Conservation (phyloP, 2,888 invertebrate species). For the Lepeophtheirus nordmannii region DNA sequence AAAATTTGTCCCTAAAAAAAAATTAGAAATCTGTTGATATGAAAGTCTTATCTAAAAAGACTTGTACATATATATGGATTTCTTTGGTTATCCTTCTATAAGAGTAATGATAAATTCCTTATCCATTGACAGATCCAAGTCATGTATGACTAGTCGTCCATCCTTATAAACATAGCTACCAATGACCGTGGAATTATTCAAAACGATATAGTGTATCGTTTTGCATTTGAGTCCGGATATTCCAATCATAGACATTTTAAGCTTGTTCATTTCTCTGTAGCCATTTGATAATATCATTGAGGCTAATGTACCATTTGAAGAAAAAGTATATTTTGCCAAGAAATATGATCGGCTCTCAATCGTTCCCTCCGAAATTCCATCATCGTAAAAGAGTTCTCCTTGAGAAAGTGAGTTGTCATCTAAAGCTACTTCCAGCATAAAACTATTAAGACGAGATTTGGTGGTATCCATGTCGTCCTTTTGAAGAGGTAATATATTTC, state of each 20-base stretch:
- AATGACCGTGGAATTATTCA: not conserved
- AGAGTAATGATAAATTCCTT: not conserved
- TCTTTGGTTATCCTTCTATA: not conserved
- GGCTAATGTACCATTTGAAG: not conserved
- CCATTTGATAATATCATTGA: not conserved
- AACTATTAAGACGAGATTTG: slow-evolving; percentile 26
- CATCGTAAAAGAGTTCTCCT: slow-evolving; percentile 28
- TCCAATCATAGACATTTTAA: not conserved
- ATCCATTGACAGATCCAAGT: not conserved
- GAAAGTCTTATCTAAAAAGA: too few relatives aligned
- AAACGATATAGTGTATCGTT: not conserved
- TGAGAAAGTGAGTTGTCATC: slow-evolving; percentile 21
- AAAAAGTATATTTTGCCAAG: not conserved
- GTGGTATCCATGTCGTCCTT: slow-evolving; percentile 30
- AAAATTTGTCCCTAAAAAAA: too few relatives aligned
- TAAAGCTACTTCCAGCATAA: slow-evolving; percentile 26
- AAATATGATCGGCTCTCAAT: not conserved
- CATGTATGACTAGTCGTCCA: not conserved
- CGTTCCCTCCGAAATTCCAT: slow-evolving; percentile 23
- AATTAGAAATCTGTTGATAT: too few relatives aligned
- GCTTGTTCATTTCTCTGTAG: not conserved
- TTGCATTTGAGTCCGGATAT: not conserved
- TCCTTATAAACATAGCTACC: not conserved
- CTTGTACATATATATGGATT: too few relatives aligned
- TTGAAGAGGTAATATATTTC: slow-evolving; percentile 32